Evolutionary conservation across 2,888 invertebrate genomes (phyloP), one percentile per base, ranked within the genome.

Genomic region (Aquatica leii): DNA sequence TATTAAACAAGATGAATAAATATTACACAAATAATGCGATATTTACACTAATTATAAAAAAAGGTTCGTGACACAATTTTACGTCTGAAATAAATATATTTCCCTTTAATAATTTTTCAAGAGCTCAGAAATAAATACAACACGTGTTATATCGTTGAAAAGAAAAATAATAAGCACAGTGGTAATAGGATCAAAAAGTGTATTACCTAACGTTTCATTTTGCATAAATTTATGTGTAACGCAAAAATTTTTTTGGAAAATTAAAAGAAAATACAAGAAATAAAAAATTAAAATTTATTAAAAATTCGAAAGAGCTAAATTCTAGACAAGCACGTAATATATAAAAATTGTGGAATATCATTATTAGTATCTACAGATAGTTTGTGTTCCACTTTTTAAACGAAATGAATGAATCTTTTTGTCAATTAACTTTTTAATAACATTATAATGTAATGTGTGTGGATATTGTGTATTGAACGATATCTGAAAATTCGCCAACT

Each of bases 111-210:
- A 43, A 24, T 6, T 24, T 24, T 24, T 24, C 24, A 43, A 43
- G 43, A 43, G 12, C 43, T 2, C 43, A n/a, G 17, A 43, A 43
- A 43, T 43, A 43, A 43, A 43, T 15, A 43, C 17, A 17, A 43
- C 43, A 43, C 43, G 43, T 43, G 43, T 17, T 43, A 17, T 43
- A 43, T 17, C 43, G 43, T 43, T 43, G 8, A 43, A 43, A 43
- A 43, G 43, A 24, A 24, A 14, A 43, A 43, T 43, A 43, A 43
- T 43, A 43, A 43, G 12, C 14, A 43, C 15, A 14, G 24, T 24
- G 24, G 15, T 43, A 43, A 43, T 12, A 43, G 43, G 43, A 43
- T 43, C 43, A 43, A 24, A n/a, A 24, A 43, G 40, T 40, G 40
- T 43, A 43, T 9, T 43, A 43, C 17, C 15, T 12, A n/a, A 12